Evolutionary conservation across 2,888 invertebrate genomes (phyloP), one percentile per base, ranked within the genome.

Genomic region (Ceramica pisi): DNA sequence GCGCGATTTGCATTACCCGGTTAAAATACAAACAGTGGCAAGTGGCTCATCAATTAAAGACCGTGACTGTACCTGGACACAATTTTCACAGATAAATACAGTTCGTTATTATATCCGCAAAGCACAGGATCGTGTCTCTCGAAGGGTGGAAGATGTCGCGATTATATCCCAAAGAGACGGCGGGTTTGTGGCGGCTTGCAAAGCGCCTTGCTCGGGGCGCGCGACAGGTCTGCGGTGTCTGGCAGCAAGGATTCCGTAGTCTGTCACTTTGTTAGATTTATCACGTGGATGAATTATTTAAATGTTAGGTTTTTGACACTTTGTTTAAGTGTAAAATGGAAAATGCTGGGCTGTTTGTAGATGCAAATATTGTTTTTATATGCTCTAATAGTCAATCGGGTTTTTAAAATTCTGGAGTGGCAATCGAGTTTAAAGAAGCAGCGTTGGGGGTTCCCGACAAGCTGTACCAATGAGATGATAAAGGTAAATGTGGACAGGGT

Each of bases 101-200:
- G 77, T 44, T n/a, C 23, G 23, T 59, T 31, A 48, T 41, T 70
- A 19, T 48, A 65, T 35, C 57, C 46, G 4, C 65, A 63, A 71
- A 63, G 51, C 61, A 46, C 50, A 50, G 41, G 57, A 50, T 67
- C 6, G n/a, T 63, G 48, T 63, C 66, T 64, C 68, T 67, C 56
- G 53, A 46, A 82, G 79, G 69, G 61, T 56, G 35, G 51, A 65
- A 67, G 69, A 78, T 73, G 53, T 65, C 59, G 35, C 50, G 67
- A 82, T 65, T 67, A 62, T 62, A 41, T 69, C 31, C 73, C 55
- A n/a, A 51, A 48, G 62, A 65, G 78, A 63, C 41, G 46, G 23
- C n/a, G n/a, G 31, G 31, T n/a, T n/a, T 31, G 26, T n/a, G 41
- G n/a, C n/a, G 31, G 19, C n/a, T 55, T 48, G 60, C n/a, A 31